Base-by-base conservation (phyloP, 2,797 vertebrate species). In the Streptopelia turtur region DNA sequence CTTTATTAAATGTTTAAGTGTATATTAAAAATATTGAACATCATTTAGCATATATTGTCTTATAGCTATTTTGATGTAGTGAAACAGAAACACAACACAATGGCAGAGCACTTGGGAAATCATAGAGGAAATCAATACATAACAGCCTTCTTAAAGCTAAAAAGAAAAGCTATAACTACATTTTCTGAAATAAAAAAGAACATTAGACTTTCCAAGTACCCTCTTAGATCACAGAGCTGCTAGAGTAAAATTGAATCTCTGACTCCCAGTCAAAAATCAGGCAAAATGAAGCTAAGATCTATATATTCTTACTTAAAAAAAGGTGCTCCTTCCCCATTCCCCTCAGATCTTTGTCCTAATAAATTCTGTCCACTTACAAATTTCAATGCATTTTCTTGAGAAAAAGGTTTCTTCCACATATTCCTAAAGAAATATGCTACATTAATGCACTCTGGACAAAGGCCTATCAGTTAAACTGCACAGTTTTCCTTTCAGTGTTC, bases 401-500 rank as follows among this genome's bases (percentile, higher is more conserved):
- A 12, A 89, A 83, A 45, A 69, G 1, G 0, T 39, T 86, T 89
- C 12, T 90, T 94, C 65, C 59, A 61, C 28, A 6, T 20, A 78
- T 30, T 28, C 47, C 50, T 71, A 68, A 80, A 88, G 41, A 86
- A 45, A 53, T 43, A 59, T 23, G 9, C 21, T 82, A 82, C 69
- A 89, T 35, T 41, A 71, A 93, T 18, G 50, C 24, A 60, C 45
- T 71, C 47, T 27, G 6, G 84, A 60, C 71, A 84, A 11, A 11
- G 43, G 35, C 22, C 56, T 89, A 69, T 82, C 55, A 90, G 72
- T 89, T 86, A 74, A 91, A 78, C 20, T 78, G 35, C 45, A 75
- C 65, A 84, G 18, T 89, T 95, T 96, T 47, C 91, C 17, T 70
- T 92, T 87, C 92, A 89, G 6, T 66, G 86, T 27, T 83, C 35